Conservation (phyloP, 2,888 invertebrate species). For the Auanema sp. region DNA sequence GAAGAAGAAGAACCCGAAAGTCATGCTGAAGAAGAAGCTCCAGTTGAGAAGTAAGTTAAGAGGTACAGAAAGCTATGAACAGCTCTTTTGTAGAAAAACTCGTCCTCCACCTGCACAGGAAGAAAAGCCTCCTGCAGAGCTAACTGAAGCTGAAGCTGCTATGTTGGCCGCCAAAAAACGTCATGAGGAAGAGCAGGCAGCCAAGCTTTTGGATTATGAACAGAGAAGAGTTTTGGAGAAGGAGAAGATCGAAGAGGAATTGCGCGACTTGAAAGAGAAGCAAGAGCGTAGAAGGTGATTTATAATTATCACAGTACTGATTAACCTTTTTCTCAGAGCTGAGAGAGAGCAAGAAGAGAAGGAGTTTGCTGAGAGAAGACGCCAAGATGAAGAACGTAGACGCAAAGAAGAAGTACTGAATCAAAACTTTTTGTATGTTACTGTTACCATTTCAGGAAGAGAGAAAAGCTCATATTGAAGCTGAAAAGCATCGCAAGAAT, state of each 20-base stretch:
- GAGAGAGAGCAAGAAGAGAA: conserved; percentile 59
- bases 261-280: conserved; percentile 93
- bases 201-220: conserved; percentile 62
- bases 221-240: conserved; percentile 75
- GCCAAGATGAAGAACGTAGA: conserved; percentile 57
- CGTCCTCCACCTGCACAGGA: conserved; percentile 48
- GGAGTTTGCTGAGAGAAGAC: conserved; percentile 53
- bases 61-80: too few species aligned
- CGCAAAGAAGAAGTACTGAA: conserved; percentile 50
- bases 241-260: conserved; percentile 75
- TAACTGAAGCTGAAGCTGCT: conserved; percentile 63
- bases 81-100: conserved; percentile 28
- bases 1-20: too few species aligned
- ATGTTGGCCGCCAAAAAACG: conserved; percentile 64
- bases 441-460: conserved; percentile 53
- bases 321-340: conserved; percentile 7
- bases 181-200: conserved; percentile 64
- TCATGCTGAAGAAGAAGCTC: too few species aligned
- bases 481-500: conserved; percentile 62
- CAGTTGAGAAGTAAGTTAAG: too few species aligned
- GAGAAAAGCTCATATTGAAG: conserved; percentile 48
- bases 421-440: too few species aligned
- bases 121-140: conserved; percentile 55
- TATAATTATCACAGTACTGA: too few species aligned
- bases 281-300: conserved; percentile 72